Evolutionary conservation across 2,113 vertebrate species (phyloP), one percentile per base, ranked within the genome.

Genomic region (Azemiops feae): DNA sequence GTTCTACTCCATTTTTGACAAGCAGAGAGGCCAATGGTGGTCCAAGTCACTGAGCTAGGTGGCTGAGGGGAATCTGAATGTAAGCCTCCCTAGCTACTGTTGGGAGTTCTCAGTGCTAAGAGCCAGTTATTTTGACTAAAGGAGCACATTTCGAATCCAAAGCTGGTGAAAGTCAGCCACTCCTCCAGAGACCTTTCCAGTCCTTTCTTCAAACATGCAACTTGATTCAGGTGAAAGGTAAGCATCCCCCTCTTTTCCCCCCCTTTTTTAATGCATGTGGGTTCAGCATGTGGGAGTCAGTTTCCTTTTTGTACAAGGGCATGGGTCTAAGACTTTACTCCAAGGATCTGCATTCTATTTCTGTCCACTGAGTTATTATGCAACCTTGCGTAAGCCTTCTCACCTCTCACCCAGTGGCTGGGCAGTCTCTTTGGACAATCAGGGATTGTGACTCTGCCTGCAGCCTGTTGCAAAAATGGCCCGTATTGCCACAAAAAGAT

Each of bases 321-420:
- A 93, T 2, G 81, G 43, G 55, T 90, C 74, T 93, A 14, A 54
- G 54, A 27, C 74, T 86, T 87, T 50, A 57, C 69, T 89, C 69
- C 43, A 39, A 55, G 22, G 92, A 87, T 53, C 54, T 90, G 88
- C 52, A 90, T 90, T 90, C 89, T 93, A 93, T 93, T 93, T 93
- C 92, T 93, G 89, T 52, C 45, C 23, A 50, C 74, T 47, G 30
- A 52, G 89, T 47, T 2, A 12, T 69, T 27, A 27, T 60, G 74
- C 87, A 86, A 12, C 20, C 54, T 93, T 93, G 88, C n/a, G 5
- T 9, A 93, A 90, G 74, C 45, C 74, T 53, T 93, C 87, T 90
- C 54, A 86, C 92, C 89, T 90, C n/a, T 90, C 92, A 90, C 92
- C 89, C 89, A 93, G 74, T 90, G 53, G 55, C 88, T 93, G 55